Evolutionary conservation across 1,140 invertebrate species (phyloP), one percentile per base, ranked within the genome.

Genomic region (Chionoecetes opilio): DNA sequence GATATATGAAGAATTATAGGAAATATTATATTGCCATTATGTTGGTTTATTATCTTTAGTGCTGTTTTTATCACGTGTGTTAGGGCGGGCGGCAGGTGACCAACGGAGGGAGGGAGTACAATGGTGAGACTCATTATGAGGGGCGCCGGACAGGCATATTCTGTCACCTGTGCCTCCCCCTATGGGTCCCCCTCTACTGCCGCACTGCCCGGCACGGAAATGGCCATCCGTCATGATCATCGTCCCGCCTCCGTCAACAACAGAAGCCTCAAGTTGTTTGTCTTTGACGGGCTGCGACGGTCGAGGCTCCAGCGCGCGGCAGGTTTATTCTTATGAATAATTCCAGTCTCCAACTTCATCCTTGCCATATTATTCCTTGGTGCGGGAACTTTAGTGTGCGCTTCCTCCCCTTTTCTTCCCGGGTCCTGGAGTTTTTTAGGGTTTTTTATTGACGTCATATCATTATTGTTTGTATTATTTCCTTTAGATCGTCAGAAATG

Each of bases 11-110:
- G n/a, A 92, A 92, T 29, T 38, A 41, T 35, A 31, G 37, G 88
- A 38, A 34, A 38, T 46, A 90, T 38, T 38, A 37, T 90, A 46
- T 90, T 46, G 46, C 88, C 88, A 38, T 90, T 41, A 90, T 90
- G 31, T 46, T 31, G 29, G 37, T 31, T 26, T 46, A 14, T 31
- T 90, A 75, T 75, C 63, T 75, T 75, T 75, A 75, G 63, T 75
- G 63, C n/a, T 5, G 21, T 21, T 6, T 75, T 75, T 75, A 26
- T 75, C 63, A 75, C 63, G 63, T 75, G 63, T 75, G 1, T 26
- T 21, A n/a, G 1, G 63, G 63, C 6, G 63, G 63, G 53, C 21
- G 63, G 46, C 11, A 53, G 46, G 46, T 53, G 46, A 53, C 46
- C 9, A 53, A 17, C 9, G 46, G 46, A 14, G 46, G 46, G 46